These are phyloP conservation scores for Rhabdophis nuchalis DNA, from an alignment of 2,797 vertebrate species.

Conservation along the genomic window DNA sequence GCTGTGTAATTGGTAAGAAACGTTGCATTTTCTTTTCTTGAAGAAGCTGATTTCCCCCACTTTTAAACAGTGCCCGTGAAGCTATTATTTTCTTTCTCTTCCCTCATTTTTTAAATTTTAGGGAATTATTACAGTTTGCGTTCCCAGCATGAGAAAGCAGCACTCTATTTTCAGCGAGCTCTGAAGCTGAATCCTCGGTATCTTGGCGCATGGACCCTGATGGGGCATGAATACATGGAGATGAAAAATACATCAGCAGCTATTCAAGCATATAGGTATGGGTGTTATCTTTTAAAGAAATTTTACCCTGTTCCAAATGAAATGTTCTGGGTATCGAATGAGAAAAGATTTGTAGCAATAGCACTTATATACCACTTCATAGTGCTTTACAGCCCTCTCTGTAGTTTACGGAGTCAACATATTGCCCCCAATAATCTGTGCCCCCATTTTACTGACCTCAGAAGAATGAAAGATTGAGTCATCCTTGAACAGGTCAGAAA, in stretches of 20 bases:
- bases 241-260: constrained; percentile 99
- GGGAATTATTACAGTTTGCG: constrained; percentile 98
- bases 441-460: neutral
- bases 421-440: neutral
- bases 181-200: constrained; percentile 96
- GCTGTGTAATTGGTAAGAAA: constrained; percentile 94
- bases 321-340: neutral
- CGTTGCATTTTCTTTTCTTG: neutral
- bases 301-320: neutral
- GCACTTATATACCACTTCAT: neutral
- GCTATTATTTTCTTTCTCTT: constrained; percentile 16
- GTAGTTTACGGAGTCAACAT: neutral
- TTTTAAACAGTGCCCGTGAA: neutral
- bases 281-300: neutral
- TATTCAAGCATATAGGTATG: constrained; percentile 95
- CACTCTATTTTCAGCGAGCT: constrained; percentile 96
- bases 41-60: neutral
- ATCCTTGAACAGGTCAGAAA: neutral
- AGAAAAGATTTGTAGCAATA: neutral
- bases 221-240: constrained; percentile 99
- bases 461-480: neutral
- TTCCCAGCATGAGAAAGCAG: constrained; percentile 97
- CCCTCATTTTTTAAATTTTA: constrained; percentile 56
- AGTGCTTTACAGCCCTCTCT: neutral
- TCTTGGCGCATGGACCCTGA: constrained; percentile 96